Evolutionary conservation across 2,113 vertebrate genomes (phyloP).

Genomic region (Aldabrachelys gigantea): DNA sequence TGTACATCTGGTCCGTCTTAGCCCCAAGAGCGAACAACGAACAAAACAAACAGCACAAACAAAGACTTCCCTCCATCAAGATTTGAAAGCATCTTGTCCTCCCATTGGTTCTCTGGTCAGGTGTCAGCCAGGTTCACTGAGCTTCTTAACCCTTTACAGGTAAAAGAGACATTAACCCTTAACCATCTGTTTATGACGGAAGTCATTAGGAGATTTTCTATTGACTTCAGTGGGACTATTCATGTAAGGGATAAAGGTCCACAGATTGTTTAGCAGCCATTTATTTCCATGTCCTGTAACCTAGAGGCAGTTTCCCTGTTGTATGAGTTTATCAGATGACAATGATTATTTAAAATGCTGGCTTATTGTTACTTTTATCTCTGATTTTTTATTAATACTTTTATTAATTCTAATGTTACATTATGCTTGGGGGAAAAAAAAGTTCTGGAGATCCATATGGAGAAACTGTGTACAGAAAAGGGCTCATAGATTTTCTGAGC

Average conservation of each 20-base stretch:
- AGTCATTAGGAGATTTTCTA: neutral
- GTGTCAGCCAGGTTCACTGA: too few relatives aligned
- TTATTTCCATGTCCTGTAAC: conserved; percentile 2
- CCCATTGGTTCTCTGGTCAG: too few relatives aligned
- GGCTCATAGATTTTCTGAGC: neutral
- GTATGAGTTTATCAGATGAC: conserved; percentile 18
- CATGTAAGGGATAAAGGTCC: neutral
- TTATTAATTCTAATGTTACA: conserved; percentile 40
- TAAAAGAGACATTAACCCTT: too few relatives aligned
- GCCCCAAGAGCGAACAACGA: too few relatives aligned
- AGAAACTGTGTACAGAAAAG: neutral
- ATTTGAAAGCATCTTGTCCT: too few relatives aligned
- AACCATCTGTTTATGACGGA: too few relatives aligned
- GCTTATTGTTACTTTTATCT: conserved; percentile 47
- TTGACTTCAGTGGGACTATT: neutral
- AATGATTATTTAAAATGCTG: neutral
- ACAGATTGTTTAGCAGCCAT: neutral
- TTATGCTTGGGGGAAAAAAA: conserved; percentile 6
- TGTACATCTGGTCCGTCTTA: too few relatives aligned
- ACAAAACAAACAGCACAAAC: too few relatives aligned
- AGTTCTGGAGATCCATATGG: neutral
- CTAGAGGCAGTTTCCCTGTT: conserved; percentile 25
- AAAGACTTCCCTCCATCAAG: too few relatives aligned
- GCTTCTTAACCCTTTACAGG: too few relatives aligned
- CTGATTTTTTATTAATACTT: neutral